phyloP scores from a whole-genome alignment of 2,797 vertebrate genomes.

The Micrastur ruficollis region DNA sequence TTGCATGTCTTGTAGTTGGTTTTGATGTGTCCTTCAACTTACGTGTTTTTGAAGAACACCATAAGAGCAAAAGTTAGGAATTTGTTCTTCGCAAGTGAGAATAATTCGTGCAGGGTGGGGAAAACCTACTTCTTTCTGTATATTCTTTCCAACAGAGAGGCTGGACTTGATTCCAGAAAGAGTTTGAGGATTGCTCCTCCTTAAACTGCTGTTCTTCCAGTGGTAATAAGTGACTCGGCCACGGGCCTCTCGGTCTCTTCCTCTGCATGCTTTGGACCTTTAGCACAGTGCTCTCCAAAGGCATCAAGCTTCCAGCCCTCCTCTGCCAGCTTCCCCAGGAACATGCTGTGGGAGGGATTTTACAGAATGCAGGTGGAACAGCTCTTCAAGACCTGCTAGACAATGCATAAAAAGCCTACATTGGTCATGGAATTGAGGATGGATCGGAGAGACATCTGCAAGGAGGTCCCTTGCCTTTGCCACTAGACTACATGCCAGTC shows the following conservation, averaged over 20 bases:
- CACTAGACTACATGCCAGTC: not conserved
- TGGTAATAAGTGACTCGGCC: not conserved
- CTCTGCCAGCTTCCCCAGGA: not conserved
- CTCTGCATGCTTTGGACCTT: not conserved
- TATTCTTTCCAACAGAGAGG: not conserved
- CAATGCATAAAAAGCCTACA: not conserved
- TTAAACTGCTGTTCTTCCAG: not conserved
- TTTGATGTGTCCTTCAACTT: not conserved
- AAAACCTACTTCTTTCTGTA: not conserved
- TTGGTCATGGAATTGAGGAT: not conserved
- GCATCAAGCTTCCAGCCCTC: not conserved
- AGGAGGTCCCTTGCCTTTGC: not conserved
- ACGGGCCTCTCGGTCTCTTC: not conserved
- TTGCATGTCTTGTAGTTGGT: not conserved
- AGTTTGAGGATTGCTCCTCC: not conserved
- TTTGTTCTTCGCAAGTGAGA: not conserved
- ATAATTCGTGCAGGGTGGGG: not conserved
- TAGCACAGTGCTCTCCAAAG: not conserved
- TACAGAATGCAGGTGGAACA: not conserved
- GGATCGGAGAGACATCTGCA: not conserved
- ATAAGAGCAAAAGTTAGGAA: not conserved
- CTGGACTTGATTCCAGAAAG: not conserved
- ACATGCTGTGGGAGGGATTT: not conserved
- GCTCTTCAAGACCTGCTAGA: not conserved
- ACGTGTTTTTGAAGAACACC: fast-evolving